A percentile compares a stretch with the other conserved stretches of the same genome.
Conservation (phyloP, 2,888 invertebrate species). For the Orthonychiurus folsomi region DNA sequence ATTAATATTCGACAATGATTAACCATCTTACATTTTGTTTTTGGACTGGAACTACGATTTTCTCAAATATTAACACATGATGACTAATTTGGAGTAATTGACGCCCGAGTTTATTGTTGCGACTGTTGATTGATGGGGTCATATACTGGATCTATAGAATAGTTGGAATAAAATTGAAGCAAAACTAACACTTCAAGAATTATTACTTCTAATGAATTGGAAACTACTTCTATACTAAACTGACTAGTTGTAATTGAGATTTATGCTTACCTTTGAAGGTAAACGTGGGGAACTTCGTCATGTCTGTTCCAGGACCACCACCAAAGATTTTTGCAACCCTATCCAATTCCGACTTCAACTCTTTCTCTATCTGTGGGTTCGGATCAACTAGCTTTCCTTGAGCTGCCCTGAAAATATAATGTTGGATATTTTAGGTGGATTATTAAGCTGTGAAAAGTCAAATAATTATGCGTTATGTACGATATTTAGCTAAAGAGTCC, state of each 20-base stretch:
- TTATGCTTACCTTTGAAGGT: slow-evolving; percentile 57
- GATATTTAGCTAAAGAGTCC: too few species aligned
- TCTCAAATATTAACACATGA: too few species aligned
- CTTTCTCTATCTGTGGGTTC: slow-evolving; percentile 63
- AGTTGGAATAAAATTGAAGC: slow-evolving; percentile 9
- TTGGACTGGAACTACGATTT: background rate
- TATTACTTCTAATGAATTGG: background rate
- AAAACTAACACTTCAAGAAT: background rate
- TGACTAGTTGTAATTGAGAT: background rate
- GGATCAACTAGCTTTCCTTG: slow-evolving; percentile 76
- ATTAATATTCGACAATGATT: too few species aligned
- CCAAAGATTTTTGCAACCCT: slow-evolving; percentile 69
- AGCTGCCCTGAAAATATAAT: slow-evolving; percentile 51
- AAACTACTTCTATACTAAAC: background rate
- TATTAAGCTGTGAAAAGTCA: background rate
- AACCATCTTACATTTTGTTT: background rate
- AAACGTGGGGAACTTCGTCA: slow-evolving; percentile 81
- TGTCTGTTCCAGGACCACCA: slow-evolving; percentile 66
- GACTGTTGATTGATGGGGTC: slow-evolving; percentile 15
- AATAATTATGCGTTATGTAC: too few species aligned
- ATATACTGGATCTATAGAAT: slow-evolving; percentile 18
- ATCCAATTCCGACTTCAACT: slow-evolving; percentile 66
- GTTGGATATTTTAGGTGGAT: background rate
- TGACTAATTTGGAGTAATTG: too few species aligned
- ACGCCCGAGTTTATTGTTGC: background rate